Evolutionary conservation across 1,140 invertebrate species (phyloP).

Genomic region (Glomeris maerens): DNA sequence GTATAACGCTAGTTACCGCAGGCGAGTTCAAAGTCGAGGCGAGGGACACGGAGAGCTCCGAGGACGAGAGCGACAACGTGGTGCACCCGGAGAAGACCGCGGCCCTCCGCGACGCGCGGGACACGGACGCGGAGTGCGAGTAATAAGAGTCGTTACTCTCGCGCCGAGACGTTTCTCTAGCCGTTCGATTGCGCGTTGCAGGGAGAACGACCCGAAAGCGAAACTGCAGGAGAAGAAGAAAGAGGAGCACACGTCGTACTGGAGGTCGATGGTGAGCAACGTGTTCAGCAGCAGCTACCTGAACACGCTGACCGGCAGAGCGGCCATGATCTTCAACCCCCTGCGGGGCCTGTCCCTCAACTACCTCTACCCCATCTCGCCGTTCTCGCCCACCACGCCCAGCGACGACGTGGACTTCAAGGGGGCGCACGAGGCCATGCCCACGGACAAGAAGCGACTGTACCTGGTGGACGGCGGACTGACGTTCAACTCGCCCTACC

Average conservation of each 20-base stretch:
- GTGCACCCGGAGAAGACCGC: too few relatives aligned
- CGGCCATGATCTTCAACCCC: slow-evolving; percentile 36
- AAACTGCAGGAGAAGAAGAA: slow-evolving; percentile 5
- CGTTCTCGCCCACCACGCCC: slow-evolving; percentile 23
- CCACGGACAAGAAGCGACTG: slow-evolving; percentile 32
- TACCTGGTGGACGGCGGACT: slow-evolving; percentile 38
- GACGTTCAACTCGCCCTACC: slow-evolving; percentile 38
- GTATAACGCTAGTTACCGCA: too few relatives aligned
- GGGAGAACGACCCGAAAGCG: too few relatives aligned
- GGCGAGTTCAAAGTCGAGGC: too few relatives aligned
- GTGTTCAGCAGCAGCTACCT: slow-evolving; percentile 19
- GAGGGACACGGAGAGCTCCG: too few relatives aligned
- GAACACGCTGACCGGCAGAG: slow-evolving; percentile 32
- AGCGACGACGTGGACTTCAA: slow-evolving; percentile 29
- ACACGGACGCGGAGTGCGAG: too few relatives aligned
- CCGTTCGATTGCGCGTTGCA: too few relatives aligned
- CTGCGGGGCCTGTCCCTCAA: slow-evolving; percentile 33
- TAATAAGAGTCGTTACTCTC: too few relatives aligned
- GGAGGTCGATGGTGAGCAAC: slow-evolving; percentile 19
- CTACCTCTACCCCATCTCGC: slow-evolving; percentile 31
- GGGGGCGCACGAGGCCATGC: slow-evolving; percentile 30
- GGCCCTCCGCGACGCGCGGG: too few relatives aligned
- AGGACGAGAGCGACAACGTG: too few relatives aligned
- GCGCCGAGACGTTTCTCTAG: too few relatives aligned
- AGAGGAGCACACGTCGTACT: slow-evolving; percentile 12